Conservation (phyloP, 2,888 invertebrate species). For the Agrotis exclamationis region DNA sequence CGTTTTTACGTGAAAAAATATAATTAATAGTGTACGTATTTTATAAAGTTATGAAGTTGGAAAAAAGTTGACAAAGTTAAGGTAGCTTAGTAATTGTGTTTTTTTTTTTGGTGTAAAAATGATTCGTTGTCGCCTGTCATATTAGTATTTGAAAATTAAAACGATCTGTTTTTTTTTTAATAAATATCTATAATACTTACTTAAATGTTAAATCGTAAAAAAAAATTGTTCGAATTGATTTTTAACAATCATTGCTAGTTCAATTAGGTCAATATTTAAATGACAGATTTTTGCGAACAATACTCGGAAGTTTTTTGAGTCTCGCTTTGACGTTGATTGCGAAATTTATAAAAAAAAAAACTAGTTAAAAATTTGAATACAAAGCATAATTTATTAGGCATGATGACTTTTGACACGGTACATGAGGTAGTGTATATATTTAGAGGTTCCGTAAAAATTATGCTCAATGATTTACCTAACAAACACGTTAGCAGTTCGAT, state of each 20-base stretch:
- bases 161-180: neutral
- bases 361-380: slow-evolving; percentile 40
- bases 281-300: slow-evolving; percentile 17
- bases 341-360: neutral
- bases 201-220: too few species aligned
- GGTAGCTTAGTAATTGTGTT: neutral
- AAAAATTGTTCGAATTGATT: neutral
- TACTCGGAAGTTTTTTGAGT: neutral
- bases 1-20: slow-evolving; percentile 44
- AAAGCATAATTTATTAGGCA: slow-evolving; percentile 12
- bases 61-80: slow-evolving; percentile 2
- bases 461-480: too few species aligned
- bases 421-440: neutral
- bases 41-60: slow-evolving; percentile 20
- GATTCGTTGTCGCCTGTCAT: neutral
- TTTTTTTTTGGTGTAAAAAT: slow-evolving; percentile 1
- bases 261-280: slow-evolving; percentile 14
- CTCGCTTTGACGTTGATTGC: too few species aligned
- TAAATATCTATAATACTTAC: too few species aligned
- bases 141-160: neutral
- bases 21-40: slow-evolving; percentile 45
- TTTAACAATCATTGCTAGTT: neutral
- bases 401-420: slow-evolving; percentile 1
- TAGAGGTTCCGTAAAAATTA: neutral
- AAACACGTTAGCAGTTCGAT: too few species aligned